These are phyloP conservation scores for Balearica regulorum DNA, from an alignment of 2,797 vertebrate genomes.

Conservation along the genomic window DNA sequence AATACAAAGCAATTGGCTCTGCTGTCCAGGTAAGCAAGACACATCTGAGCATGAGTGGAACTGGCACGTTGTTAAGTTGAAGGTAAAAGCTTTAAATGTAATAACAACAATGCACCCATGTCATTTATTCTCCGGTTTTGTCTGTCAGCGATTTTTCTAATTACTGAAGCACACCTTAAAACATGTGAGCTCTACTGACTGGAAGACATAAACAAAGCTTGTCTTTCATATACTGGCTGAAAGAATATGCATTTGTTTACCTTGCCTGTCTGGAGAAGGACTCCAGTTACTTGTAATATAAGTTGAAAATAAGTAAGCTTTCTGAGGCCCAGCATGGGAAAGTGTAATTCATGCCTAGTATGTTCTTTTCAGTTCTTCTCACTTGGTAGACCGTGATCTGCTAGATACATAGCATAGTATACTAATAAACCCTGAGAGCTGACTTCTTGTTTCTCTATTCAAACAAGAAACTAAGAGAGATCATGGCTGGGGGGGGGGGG, in stretches of 20 bases:
- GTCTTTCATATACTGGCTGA: neutral
- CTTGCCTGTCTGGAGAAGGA: neutral
- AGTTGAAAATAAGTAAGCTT: neutral
- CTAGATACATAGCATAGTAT: neutral
- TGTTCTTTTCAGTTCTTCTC: neutral
- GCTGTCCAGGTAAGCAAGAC: neutral
- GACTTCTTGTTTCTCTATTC: neutral
- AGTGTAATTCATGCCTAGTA: neutral
- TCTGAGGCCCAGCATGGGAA: neutral
- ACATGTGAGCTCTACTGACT: neutral
- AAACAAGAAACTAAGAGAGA: neutral
- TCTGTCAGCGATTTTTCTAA: slow-evolving; percentile 21
- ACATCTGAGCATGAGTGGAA: neutral
- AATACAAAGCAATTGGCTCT: neutral
- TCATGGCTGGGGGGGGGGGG: too few relatives aligned
- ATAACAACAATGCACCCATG: neutral
- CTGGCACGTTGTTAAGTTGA: neutral
- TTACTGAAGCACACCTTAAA: slow-evolving; percentile 33
- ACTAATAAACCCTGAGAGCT: neutral
- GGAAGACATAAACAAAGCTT: slow-evolving; percentile 34
- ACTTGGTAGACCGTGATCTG: neutral
- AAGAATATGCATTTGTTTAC: slow-evolving; percentile 27
- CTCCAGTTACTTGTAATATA: neutral
- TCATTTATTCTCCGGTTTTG: slow-evolving; percentile 4
- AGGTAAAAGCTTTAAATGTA: neutral